Base-by-base conservation (phyloP, 2,888 invertebrate genomes). In the Melitaea athalia region DNA sequence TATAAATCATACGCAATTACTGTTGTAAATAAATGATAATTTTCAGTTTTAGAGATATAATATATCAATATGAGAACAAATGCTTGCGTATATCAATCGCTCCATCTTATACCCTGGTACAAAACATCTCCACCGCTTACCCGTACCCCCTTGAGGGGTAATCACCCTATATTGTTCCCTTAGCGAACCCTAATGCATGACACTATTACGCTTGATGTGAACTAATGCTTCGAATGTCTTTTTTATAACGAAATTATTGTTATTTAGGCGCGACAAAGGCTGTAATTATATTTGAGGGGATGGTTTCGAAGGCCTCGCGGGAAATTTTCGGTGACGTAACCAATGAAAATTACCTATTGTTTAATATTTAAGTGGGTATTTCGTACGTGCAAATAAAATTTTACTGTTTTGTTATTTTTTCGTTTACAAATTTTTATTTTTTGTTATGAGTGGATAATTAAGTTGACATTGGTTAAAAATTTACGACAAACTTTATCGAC, bases 121-220 rank as follows among this genome's bases (percentile, higher is more conserved):
- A 57, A 33, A 52, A 62, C 55, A 64, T 47, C 71, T 74, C 75
- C 70, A 65, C 61, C 71, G 73, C 69, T 68, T 68, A 63, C 73
- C 52, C 55, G 43, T 59, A 61, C 64, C 52, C 57, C 67, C 73
- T 75, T 72, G 68, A 72, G 85, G 88, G 90, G 86, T 85, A 89
- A 89, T 89, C 88, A 91, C 89, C 90, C 90, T 87, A 88, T 86
- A 89, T 89, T 86, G 86, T 85, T 85, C 86, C 87, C 89, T 81
- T 81, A 81, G 83, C 78, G 83, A 76, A 79, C 80, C 83, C 84
- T 88, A 91, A 91, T 88, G 89, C 89, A 88, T 85, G 87, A 85
- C 87, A 89, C 88, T 89, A 89, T 89, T 89, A 89, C 83, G 77
- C 82, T 81, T 79, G 83, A 86, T 81, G 82, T 80, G 82, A 84